phyloP scores from a whole-genome alignment of 2,113 vertebrate genomes.

The Eulemur macaco region DNA sequence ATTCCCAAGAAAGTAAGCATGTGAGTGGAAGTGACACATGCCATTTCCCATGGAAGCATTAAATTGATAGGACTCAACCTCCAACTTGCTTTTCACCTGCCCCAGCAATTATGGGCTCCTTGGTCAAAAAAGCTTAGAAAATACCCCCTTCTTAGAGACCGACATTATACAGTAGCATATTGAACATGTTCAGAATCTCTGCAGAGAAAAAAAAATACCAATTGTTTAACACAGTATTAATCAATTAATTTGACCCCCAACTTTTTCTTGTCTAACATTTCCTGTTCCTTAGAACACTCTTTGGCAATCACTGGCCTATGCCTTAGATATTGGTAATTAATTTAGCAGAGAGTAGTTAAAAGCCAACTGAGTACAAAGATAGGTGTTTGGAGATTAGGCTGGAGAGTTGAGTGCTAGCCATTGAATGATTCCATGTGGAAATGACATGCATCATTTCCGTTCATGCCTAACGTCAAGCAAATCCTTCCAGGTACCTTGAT shows the following conservation, averaged over 20 bases:
- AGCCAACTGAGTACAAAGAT: neutral
- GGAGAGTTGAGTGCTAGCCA: neutral
- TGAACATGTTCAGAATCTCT: neutral
- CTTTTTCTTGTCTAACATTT: neutral
- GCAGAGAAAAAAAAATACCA: neutral
- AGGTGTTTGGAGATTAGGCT: neutral
- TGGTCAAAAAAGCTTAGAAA: neutral
- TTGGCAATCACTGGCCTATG: neutral
- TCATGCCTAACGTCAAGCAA: neutral
- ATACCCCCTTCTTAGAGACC: neutral
- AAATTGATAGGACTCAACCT: neutral
- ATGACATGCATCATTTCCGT: neutral
- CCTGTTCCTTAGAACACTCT: neutral
- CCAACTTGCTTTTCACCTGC: neutral
- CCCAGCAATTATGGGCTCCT: neutral
- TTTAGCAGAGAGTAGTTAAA: neutral
- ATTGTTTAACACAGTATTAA: neutral
- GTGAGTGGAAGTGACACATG: neutral
- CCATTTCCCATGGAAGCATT: neutral
- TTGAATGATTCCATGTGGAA: neutral
- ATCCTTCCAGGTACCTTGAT: neutral
- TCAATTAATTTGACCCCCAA: neutral
- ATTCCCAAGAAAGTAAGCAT: neutral
- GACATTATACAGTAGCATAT: neutral
- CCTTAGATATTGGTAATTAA: neutral